Conservation (phyloP, 2,113 vertebrate species). For the Phycodurus eques region DNA sequence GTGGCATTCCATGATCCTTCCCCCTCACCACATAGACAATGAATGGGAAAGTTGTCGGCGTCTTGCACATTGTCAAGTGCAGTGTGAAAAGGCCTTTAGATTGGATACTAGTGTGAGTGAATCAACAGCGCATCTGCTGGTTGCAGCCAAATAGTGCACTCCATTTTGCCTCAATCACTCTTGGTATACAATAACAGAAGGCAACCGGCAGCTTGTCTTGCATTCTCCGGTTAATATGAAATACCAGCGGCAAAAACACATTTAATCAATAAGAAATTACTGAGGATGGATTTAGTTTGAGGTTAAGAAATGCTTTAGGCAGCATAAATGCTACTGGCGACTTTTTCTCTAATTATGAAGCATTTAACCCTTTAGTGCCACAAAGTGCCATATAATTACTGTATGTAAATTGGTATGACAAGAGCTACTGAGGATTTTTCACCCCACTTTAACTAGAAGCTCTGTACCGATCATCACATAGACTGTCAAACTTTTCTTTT, state of each 20-base stretch:
- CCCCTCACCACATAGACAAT: no score
- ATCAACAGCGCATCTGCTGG: background rate
- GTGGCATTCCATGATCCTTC: no score
- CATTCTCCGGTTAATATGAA: conserved; percentile 17
- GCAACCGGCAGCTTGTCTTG: background rate
- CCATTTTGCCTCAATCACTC: background rate
- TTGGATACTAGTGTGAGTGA: no score
- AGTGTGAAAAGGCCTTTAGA: no score
- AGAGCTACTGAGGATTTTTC: conserved; percentile 37
- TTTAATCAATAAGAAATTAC: conserved; percentile 28
- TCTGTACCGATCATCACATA: conserved; percentile 48
- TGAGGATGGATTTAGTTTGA: conserved; percentile 5
- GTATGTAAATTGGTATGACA: conserved; percentile 45
- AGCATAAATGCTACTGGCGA: conserved; percentile 16
- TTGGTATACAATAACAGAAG: background rate
- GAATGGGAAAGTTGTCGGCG: no score
- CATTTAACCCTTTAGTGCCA: conserved; percentile 21
- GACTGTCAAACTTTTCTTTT: conserved; percentile 33
- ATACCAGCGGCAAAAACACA: conserved; percentile 14
- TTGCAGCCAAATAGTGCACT: background rate
- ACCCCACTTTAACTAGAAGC: conserved; percentile 50
- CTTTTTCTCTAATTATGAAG: conserved; percentile 7
- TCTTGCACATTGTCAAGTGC: no score
- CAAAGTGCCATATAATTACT: conserved; percentile 15
- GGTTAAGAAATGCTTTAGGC: conserved; percentile 15